Evolutionary conservation across 2,888 invertebrate species (phyloP).

Genomic region (Caradrina clavipalpis): DNA sequence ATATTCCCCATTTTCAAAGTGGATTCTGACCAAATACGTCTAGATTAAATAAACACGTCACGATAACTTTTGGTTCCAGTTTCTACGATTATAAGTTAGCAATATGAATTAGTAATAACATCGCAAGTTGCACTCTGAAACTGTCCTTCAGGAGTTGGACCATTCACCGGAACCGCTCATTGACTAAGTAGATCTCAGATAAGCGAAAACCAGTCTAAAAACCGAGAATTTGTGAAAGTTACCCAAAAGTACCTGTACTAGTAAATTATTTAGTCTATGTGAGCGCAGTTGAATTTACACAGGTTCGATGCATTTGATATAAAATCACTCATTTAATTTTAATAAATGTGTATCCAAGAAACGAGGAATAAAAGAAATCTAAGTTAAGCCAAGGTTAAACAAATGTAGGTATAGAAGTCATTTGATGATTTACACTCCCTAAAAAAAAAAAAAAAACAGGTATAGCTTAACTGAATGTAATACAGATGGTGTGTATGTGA

Average conservation of each 20-base stretch:
- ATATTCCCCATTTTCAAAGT: too few relatives aligned
- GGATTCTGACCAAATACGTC: not conserved
- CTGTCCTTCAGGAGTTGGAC: conserved; percentile 5
- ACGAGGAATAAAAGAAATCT: not conserved
- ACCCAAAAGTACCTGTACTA: not conserved
- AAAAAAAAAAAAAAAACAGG: too few relatives aligned
- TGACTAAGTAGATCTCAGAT: conserved; percentile 21
- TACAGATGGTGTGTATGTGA: too few relatives aligned
- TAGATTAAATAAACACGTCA: not conserved
- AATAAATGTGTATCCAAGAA: not conserved
- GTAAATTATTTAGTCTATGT: conserved; percentile 4
- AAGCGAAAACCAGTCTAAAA: conserved; percentile 12
- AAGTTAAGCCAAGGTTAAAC: not conserved
- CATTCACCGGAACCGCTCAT: not conserved
- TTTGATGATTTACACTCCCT: too few relatives aligned
- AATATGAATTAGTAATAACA: conserved; percentile 17
- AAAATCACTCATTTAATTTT: too few relatives aligned
- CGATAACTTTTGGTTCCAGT: not conserved
- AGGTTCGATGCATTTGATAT: not conserved
- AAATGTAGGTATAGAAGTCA: too few relatives aligned
- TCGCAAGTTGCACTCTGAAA: conserved; percentile 10
- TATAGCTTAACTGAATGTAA: too few relatives aligned
- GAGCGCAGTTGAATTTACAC: not conserved
- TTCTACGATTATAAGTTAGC: not conserved
- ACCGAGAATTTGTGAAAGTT: conserved; percentile 21